A percentile compares a stretch with the other conserved stretches of the same genome.
These are phyloP conservation scores for Lepidochitona cinerea DNA, from an alignment of 2,888 invertebrate genomes.

Conservation along the genomic window DNA sequence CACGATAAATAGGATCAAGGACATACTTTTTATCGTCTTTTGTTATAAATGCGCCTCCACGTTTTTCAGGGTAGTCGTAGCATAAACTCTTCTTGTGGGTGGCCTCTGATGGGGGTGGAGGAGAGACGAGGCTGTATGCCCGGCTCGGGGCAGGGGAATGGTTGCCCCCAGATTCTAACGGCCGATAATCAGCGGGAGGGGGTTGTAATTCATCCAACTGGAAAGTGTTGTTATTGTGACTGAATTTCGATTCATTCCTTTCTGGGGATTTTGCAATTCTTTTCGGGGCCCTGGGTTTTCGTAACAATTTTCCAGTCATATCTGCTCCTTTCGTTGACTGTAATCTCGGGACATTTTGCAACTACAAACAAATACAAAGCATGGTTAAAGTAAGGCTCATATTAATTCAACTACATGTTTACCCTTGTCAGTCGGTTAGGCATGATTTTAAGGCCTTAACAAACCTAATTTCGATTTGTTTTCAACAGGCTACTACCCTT, in stretches of 20 bases:
- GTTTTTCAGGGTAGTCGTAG: background rate
- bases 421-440: too few relatives aligned
- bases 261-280: background rate
- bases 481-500: too few relatives aligned
- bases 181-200: too few relatives aligned
- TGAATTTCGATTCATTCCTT: background rate
- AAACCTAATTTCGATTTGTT: too few relatives aligned
- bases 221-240: background rate
- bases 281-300: background rate
- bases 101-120: background rate
- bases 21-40: background rate
- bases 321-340: background rate
- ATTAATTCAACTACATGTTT: too few relatives aligned
- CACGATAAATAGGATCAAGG: background rate
- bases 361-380: background rate
- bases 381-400: too few relatives aligned
- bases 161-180: background rate
- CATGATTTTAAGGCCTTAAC: too few relatives aligned
- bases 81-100: background rate
- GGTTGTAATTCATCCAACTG: background rate
- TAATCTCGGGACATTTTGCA: background rate
- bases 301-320: background rate
- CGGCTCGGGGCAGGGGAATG: background rate
- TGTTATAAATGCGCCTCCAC: background rate
- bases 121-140: background rate